phyloP scores from a whole-genome alignment of 2,888 invertebrate genomes.

The Himalopsyche anomala region DNA sequence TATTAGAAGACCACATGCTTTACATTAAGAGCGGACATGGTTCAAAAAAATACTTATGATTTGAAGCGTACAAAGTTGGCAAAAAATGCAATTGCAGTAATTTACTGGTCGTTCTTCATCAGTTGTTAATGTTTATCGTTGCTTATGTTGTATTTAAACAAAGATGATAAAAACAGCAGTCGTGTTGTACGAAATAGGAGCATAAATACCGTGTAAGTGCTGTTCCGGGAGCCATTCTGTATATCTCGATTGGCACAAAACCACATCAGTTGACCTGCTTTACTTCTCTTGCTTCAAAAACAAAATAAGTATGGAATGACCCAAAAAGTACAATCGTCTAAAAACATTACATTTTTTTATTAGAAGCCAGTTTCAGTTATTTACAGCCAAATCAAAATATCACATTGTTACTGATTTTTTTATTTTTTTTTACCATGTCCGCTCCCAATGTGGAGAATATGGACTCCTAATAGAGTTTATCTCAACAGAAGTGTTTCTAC shows the following conservation, averaged over 20 bases:
- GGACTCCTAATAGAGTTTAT: too few species aligned
- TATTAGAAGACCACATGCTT: too few species aligned
- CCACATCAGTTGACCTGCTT: slow-evolving; percentile 27
- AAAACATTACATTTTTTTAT: too few species aligned
- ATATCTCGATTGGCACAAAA: slow-evolving; percentile 40
- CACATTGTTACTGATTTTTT: too few species aligned
- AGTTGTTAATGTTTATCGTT: not conserved
- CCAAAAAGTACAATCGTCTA: not conserved
- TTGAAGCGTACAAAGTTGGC: too few species aligned
- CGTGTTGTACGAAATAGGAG: not conserved
- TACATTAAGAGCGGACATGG: too few species aligned
- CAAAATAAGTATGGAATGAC: not conserved
- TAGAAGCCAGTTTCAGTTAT: too few species aligned
- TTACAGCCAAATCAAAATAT: too few species aligned
- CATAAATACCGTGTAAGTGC: not conserved
- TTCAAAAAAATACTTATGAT: too few species aligned
- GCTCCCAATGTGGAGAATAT: too few species aligned
- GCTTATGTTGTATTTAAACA: not conserved
- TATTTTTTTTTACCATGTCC: too few species aligned
- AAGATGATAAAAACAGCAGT: not conserved
- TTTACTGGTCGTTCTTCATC: not conserved
- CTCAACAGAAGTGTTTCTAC: too few species aligned
- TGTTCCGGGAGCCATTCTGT: not conserved
- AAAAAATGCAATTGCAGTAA: not conserved
- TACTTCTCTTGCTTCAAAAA: slow-evolving; percentile 1